Base-by-base conservation (phyloP, 2,888 invertebrate genomes). In the Drosophila rubida region DNA sequence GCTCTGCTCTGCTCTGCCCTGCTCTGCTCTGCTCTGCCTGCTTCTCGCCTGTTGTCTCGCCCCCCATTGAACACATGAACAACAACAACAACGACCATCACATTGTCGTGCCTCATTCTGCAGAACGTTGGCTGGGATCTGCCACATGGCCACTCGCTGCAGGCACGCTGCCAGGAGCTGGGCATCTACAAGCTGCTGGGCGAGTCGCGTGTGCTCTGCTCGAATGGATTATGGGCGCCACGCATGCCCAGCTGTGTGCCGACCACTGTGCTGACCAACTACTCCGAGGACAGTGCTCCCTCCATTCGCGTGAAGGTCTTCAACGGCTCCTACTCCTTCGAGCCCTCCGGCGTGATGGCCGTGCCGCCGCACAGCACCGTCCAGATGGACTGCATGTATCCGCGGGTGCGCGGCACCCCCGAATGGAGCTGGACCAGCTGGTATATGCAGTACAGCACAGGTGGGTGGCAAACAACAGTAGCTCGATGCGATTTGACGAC, bases 401-500 rank as follows among this genome's bases (percentile, higher is more conserved):
- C 95, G 0, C 93, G 96, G 32, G 93, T 94, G 14, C 93, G 95
- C 16, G 97, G 97, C 0, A 95, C 95, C 69, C 97, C 97, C 0
- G 96, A 96, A 85, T 97, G 97, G 97, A 95, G 95, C 50, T 97
- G 97, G 96, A 96, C 96, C 0, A 95, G 96, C 59, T 95, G 95
- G 61, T 94, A 94, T 87, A 95, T 96, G 75, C 95, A 95, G 90
- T 96, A 96, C 91, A 94, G 94, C 49, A 95, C 96, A 79, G 96
- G 96, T 96, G 89, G 91, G 51, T 19, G n/a, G n/a, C n/a, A n/a
- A n/a, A n/a, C 9, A 32, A n/a, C 4, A 11, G n/a, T 4, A 4
- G 4, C 5, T 9, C 2, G 1, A 32, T 13, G 7, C 25, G 1
- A 25, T 6, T 30, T 7, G 30, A 30, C 3, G 11, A 11, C 11